Conservation (phyloP, 2,797 vertebrate genomes). For the Myotis pilosus region DNA sequence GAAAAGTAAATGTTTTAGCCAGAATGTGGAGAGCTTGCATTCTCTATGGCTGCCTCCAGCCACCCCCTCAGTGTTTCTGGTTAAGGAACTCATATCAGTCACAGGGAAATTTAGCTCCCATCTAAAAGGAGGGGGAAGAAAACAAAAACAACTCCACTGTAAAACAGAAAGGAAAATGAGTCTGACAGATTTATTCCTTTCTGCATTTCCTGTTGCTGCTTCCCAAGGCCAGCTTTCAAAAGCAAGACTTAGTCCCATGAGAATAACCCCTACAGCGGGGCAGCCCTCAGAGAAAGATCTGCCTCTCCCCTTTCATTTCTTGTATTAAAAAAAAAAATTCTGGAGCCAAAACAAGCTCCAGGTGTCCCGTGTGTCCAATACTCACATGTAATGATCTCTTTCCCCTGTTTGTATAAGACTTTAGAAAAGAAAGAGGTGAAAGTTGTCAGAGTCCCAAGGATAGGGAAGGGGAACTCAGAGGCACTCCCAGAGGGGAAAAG, state of each 20-base stretch:
- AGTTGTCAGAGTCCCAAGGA: slow-evolving; percentile 46
- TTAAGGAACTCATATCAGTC: background rate
- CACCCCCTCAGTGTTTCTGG: background rate
- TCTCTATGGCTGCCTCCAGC: background rate
- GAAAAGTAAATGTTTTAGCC: background rate
- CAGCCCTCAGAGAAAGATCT: background rate
- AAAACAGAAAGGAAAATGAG: slow-evolving; percentile 56
- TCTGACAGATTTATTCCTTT: slow-evolving; percentile 59
- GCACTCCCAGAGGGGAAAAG: slow-evolving; percentile 49
- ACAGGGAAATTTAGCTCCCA: slow-evolving; percentile 14
- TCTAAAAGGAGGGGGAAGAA: background rate
- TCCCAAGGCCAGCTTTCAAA: slow-evolving; percentile 51
- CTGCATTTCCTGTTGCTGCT: slow-evolving; percentile 60
- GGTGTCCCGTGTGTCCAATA: slow-evolving; percentile 53
- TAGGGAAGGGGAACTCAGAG: slow-evolving; percentile 31
- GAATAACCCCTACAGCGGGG: background rate
- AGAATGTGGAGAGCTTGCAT: background rate
- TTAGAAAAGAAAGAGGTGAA: slow-evolving; percentile 37
- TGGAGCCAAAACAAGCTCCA: slow-evolving; percentile 47
- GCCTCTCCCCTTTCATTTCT: slow-evolving; percentile 22
- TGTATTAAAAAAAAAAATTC: background rate
- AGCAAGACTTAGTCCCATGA: background rate
- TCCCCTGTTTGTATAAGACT: slow-evolving; percentile 56
- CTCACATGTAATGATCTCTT: slow-evolving; percentile 49
- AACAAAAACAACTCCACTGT: slow-evolving; percentile 59